A percentile compares a stretch with the other conserved stretches of the same genome.
Conservation (phyloP, 2,797 vertebrate genomes). For the Sebastes umbrosus region DNA sequence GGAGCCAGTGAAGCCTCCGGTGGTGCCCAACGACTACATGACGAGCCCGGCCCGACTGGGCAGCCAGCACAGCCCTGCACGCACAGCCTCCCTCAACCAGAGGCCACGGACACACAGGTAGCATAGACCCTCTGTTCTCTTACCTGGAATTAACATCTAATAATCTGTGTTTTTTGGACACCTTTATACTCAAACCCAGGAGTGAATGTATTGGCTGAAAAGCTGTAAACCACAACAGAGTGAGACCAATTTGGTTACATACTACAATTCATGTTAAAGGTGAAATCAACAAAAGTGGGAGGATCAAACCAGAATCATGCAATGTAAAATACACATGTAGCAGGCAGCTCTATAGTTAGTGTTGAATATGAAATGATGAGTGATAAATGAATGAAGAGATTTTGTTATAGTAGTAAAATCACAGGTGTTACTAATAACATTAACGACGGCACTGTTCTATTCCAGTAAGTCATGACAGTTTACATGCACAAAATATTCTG, state of each 20-base stretch:
- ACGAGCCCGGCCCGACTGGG: slow-evolving; percentile 97
- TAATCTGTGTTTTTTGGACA: not conserved
- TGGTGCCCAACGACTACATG: slow-evolving; percentile 99
- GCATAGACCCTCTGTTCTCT: not conserved
- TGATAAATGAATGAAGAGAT: not conserved
- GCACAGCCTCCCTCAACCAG: slow-evolving; percentile 98
- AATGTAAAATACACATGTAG: not conserved
- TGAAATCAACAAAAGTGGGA: not conserved
- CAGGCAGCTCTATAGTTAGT: not conserved
- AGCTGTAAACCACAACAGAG: not conserved
- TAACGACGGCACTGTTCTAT: not conserved
- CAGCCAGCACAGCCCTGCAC: slow-evolving; percentile 95
- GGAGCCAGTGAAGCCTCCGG: slow-evolving; percentile 97
- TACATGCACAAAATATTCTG: not conserved
- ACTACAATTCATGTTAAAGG: not conserved
- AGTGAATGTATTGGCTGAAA: not conserved
- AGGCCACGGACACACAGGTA: slow-evolving; percentile 99
- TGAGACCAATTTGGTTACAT: not conserved
- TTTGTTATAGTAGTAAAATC: not conserved
- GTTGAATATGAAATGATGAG: not conserved
- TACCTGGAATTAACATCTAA: not conserved
- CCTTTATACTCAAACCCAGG: not conserved
- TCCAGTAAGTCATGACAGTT: not conserved
- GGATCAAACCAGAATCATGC: not conserved
- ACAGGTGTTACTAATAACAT: not conserved